phyloP scores from a whole-genome alignment of 2,797 vertebrate species.

The Orestias chungarensis region DNA sequence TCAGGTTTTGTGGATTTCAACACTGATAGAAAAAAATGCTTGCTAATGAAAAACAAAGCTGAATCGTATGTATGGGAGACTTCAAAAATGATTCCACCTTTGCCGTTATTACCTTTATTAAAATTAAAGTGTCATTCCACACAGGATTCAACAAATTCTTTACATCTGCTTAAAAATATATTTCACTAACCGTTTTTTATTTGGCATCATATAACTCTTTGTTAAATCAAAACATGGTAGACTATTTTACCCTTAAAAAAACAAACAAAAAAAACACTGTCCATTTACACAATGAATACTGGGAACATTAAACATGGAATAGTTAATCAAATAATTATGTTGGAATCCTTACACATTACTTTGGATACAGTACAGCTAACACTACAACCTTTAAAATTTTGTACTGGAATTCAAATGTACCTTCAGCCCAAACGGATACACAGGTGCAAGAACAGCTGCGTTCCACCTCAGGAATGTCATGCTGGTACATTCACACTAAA shows the following conservation, averaged over 20 bases:
- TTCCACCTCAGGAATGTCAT: not conserved
- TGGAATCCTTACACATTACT: not conserved
- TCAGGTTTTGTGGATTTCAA: no score
- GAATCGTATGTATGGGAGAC: not conserved
- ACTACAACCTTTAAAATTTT: not conserved
- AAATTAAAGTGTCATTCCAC: conserved; percentile 50
- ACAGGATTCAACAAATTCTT: conserved; percentile 50
- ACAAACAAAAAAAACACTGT: not conserved
- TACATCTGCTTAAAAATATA: conserved; percentile 64
- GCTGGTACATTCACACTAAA: not conserved
- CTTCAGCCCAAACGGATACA: not conserved
- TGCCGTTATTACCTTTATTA: conserved; percentile 43
- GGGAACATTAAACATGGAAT: not conserved
- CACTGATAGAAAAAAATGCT: no score
- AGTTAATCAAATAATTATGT: not conserved
- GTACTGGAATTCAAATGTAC: not conserved
- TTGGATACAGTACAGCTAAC: not conserved
- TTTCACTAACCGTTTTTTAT: conserved; percentile 48
- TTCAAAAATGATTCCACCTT: not conserved
- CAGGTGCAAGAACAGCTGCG: not conserved
- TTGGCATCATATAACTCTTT: conserved; percentile 57
- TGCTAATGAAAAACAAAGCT: no score
- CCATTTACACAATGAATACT: conserved; percentile 1
- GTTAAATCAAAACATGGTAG: conserved; percentile 53
- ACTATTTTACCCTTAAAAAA: conserved; percentile 68